Conservation (phyloP, 2,113 vertebrate species). For the Gymnorhina tibicen region DNA sequence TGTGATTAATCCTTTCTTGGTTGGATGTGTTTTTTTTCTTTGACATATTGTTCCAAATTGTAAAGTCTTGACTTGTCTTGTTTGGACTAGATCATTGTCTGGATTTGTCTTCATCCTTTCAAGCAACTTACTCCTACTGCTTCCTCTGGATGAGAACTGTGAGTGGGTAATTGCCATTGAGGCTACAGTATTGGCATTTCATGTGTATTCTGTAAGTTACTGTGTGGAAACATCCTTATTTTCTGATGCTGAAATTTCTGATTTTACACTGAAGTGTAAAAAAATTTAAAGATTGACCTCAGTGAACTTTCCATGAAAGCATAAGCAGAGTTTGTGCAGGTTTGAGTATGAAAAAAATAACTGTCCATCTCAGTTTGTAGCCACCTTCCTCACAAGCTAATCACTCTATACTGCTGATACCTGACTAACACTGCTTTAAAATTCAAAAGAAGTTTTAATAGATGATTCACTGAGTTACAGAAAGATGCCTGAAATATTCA, state of each 20-base stretch:
- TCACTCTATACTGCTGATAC: background rate
- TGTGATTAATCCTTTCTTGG: background rate
- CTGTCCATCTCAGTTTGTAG: background rate
- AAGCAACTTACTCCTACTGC: background rate
- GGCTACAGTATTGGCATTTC: background rate
- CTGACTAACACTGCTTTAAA: slow-evolving; percentile 1
- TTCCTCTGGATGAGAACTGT: background rate
- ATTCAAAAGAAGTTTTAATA: slow-evolving; percentile 7
- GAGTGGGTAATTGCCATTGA: background rate
- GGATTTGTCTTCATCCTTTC: background rate
- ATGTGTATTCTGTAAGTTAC: background rate
- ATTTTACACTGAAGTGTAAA: background rate
- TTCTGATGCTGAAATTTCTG: background rate
- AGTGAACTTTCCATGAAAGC: background rate
- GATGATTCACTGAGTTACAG: slow-evolving; percentile 29
- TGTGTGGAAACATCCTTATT: background rate
- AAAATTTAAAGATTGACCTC: background rate
- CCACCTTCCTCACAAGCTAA: background rate
- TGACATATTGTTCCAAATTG: background rate
- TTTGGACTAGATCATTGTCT: background rate
- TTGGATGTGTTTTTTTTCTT: background rate
- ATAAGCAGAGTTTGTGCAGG: background rate
- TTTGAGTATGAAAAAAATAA: background rate
- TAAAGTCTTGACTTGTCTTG: background rate
- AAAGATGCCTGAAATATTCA: slow-evolving; percentile 7